phyloP scores from a whole-genome alignment of 2,797 vertebrate genomes.

The Sebastes taczanowskii region DNA sequence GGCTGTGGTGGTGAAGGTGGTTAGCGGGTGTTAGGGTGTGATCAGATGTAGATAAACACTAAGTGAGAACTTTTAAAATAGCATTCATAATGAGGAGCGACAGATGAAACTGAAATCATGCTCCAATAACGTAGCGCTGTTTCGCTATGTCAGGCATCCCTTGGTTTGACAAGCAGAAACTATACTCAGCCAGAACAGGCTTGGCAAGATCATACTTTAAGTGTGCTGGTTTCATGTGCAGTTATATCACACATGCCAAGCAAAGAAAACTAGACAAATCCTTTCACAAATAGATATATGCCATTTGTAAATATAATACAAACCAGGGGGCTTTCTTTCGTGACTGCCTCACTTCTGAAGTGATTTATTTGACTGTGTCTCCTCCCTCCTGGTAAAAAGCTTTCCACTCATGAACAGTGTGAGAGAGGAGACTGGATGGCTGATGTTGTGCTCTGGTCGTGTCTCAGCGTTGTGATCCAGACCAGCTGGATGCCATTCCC shows the following conservation, averaged over 20 bases:
- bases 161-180: slow-evolving; percentile 68
- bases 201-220: slow-evolving; percentile 68
- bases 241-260: background rate
- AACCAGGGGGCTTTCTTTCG: slow-evolving; percentile 3
- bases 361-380: slow-evolving; percentile 45
- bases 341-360: slow-evolving; percentile 13
- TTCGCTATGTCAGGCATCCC: slow-evolving; percentile 53
- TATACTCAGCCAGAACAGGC: slow-evolving; percentile 68
- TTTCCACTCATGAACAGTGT: slow-evolving; percentile 55
- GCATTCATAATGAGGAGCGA: background rate
- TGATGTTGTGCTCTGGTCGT: slow-evolving; percentile 79
- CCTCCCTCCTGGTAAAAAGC: slow-evolving; percentile 54
- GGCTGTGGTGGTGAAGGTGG: slow-evolving; percentile 21
- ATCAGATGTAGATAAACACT: background rate
- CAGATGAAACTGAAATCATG: background rate
- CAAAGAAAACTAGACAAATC: background rate
- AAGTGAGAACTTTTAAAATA: background rate
- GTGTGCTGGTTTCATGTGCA: slow-evolving; percentile 59
- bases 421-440: slow-evolving; percentile 66
- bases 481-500: slow-evolving; percentile 88
- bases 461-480: slow-evolving; percentile 79
- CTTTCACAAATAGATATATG: background rate
- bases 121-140: slow-evolving; percentile 8
- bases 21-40: background rate
- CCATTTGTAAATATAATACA: slow-evolving; percentile 18